These are phyloP conservation scores for Eledona agricola DNA, from an alignment of 2,888 invertebrate genomes.

Conservation along the genomic window DNA sequence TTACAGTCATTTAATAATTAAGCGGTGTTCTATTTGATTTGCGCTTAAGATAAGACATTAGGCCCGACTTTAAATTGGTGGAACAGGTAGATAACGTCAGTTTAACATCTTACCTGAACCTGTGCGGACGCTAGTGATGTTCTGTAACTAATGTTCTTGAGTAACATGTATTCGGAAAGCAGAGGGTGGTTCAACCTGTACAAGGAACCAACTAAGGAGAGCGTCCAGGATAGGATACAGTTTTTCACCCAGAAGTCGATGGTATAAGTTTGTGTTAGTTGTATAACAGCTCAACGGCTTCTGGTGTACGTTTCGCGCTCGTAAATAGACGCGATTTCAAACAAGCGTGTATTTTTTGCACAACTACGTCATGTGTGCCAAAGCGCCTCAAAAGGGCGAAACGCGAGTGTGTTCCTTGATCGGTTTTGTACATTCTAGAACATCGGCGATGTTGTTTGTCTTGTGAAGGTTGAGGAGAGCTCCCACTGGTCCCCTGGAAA, in stretches of 20 bases:
- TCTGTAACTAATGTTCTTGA: no score
- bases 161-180: constrained; percentile 9
- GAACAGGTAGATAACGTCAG: constrained; percentile 36
- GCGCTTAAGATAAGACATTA: neutral
- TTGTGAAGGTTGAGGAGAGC: constrained; percentile 18
- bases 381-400: no score
- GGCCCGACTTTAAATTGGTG: constrained; percentile 15
- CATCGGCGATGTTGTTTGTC: no score
- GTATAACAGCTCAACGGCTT: no score
- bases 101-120: constrained; percentile 24
- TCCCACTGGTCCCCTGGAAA: constrained; percentile 12
- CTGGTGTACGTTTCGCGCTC: no score
- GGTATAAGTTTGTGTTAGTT: no score
- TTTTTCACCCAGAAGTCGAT: constrained; percentile 32
- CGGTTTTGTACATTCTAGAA: no score
- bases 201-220: constrained; percentile 5
- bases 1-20: neutral
- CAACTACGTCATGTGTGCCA: no score
- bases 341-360: no score
- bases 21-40: neutral
- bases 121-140: constrained; percentile 11
- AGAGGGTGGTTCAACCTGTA: neutral
- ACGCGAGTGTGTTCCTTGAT: no score
- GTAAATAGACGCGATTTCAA: no score
- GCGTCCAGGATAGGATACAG: constrained; percentile 29